Evolutionary conservation across 1,140 invertebrate species (phyloP).

Genomic region (Centruroides vittatus): DNA sequence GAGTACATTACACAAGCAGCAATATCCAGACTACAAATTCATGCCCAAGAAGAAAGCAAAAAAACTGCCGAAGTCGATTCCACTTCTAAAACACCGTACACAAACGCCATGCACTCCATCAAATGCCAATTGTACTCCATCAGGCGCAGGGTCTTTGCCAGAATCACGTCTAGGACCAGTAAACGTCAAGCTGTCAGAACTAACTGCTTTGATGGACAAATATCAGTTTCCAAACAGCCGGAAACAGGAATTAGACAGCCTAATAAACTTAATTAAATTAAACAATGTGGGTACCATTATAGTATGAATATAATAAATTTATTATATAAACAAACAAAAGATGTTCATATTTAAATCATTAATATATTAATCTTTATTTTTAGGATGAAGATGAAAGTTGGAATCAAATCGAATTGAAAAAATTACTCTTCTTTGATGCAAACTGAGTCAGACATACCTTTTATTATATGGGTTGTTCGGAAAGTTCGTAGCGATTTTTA

Average conservation of each 20-base stretch:
- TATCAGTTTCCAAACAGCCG: conserved; percentile 40
- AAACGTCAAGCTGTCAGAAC: conserved; percentile 40
- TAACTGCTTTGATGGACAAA: conserved; percentile 50
- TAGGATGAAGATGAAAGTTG: no score
- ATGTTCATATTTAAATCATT: no score
- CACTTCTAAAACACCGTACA: no score
- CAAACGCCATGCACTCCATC: conserved; percentile 56
- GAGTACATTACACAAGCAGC: conserved; percentile 66
- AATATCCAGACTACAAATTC: conserved; percentile 77
- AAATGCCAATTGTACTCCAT: conserved; percentile 47
- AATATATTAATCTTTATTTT: no score
- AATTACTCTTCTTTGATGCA: no score
- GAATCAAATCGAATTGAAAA: no score
- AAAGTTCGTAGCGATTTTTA: no score
- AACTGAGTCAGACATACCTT: no score
- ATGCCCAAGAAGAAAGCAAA: conserved; percentile 29
- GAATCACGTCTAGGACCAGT: not conserved
- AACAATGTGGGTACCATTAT: conserved; percentile 50
- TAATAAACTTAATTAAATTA: conserved; percentile 45
- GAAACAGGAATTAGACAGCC: conserved; percentile 21
- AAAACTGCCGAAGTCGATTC: not conserved
- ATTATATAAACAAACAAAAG: no score
- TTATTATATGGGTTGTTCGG: no score
- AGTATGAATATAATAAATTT: no score
- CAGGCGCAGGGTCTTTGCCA: conserved; percentile 25